Conservation (phyloP, 2,888 invertebrate genomes). For the Melangyna quadrimaculata region DNA sequence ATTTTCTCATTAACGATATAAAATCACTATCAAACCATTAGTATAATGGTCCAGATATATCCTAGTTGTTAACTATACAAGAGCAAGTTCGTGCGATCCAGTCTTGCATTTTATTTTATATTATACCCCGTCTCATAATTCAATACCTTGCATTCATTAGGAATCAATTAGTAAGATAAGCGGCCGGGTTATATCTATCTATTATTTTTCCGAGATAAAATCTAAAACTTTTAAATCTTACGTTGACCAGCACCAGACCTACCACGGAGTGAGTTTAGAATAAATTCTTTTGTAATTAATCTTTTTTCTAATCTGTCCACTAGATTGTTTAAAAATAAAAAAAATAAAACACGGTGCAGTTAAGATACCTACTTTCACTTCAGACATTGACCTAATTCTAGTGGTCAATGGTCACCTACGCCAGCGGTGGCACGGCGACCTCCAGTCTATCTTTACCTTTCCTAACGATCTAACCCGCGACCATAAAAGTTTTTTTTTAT, state of each 20-base stretch:
- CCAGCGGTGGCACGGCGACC: neutral
- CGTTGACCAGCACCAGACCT: neutral
- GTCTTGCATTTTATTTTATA: too few relatives aligned
- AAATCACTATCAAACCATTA: too few relatives aligned
- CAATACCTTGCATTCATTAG: neutral
- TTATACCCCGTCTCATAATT: neutral
- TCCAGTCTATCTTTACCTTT: neutral
- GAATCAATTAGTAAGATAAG: neutral
- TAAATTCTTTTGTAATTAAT: constrained; percentile 1
- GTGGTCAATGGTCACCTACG: neutral
- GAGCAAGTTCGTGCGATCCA: too few relatives aligned
- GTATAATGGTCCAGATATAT: too few relatives aligned
- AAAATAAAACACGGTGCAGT: neutral
- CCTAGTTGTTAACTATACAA: too few relatives aligned
- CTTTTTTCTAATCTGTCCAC: neutral
- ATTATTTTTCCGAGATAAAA: neutral
- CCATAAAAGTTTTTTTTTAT: neutral
- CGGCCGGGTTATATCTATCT: neutral
- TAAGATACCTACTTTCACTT: constrained; percentile 47
- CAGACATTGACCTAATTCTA: constrained; percentile 1
- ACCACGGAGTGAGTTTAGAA: neutral
- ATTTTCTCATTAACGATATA: too few relatives aligned
- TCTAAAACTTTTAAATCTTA: neutral
- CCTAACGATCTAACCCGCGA: neutral
- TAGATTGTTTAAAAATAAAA: neutral